Conservation (phyloP, 2,888 invertebrate species). For the Noctua fimbriata region DNA sequence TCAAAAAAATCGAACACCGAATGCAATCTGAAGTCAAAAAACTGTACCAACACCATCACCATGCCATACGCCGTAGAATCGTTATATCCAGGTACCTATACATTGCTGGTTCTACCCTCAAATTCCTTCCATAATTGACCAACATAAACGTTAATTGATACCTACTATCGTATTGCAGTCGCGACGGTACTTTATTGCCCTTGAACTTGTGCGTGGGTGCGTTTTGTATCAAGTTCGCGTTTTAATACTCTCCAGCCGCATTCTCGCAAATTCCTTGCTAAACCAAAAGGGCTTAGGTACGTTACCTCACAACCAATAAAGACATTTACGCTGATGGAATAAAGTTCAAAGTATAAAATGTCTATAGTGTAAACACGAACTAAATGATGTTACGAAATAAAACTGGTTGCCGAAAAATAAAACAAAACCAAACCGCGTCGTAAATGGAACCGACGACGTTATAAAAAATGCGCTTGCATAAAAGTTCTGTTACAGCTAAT, state of each 20-base stretch:
- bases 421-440: conserved; percentile 37
- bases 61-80: too few species aligned
- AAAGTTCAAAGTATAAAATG: conserved; percentile 19
- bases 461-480: conserved; percentile 23
- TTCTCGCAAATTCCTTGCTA: conserved; percentile 35
- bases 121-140: conserved; percentile 4
- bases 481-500: conserved; percentile 7
- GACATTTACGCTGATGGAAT: neutral
- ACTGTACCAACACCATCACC: too few species aligned
- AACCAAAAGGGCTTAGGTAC: conserved; percentile 31
- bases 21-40: too few species aligned
- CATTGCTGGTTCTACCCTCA: conserved; percentile 20
- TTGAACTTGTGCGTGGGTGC: conserved; percentile 73
- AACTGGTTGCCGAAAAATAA: conserved; percentile 64
- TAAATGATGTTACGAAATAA: conserved; percentile 48
- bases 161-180: conserved; percentile 18
- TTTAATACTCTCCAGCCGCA: conserved; percentile 63
- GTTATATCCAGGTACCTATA: conserved; percentile 6
- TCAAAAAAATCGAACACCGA: too few species aligned
- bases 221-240: conserved; percentile 68
- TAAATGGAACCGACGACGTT: conserved; percentile 19
- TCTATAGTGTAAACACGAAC: neutral
- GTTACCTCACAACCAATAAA: neutral
- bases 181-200: conserved; percentile 58
- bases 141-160: conserved; percentile 43